Evolutionary conservation across 2,113 vertebrate genomes (phyloP).

Genomic region (Oplegnathus fasciatus): DNA sequence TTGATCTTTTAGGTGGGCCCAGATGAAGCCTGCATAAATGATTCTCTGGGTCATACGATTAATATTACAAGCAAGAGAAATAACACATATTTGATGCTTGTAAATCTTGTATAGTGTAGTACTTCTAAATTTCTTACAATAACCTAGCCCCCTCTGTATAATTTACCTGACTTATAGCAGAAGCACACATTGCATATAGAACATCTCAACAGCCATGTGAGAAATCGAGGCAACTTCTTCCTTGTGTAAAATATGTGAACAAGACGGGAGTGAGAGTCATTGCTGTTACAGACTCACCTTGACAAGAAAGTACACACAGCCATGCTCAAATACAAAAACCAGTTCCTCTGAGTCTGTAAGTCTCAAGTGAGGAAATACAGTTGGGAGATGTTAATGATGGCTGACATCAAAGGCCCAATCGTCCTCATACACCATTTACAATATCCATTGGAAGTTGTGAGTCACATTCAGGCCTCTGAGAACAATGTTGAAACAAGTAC

Average conservation of each 20-base stretch:
- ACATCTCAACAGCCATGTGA: not conserved
- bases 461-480: constrained; percentile 36
- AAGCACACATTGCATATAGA: not conserved
- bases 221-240: not conserved
- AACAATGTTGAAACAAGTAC: constrained; percentile 40
- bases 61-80: not conserved
- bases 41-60: not conserved
- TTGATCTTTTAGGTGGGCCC: not conserved
- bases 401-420: constrained; percentile 47
- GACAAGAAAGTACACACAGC: constrained; percentile 32
- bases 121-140: constrained; percentile 4
- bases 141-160: not conserved
- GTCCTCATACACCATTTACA: constrained; percentile 1
- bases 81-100: constrained; percentile 2
- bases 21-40: not conserved
- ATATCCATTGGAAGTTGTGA: constrained; percentile 33
- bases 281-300: constrained; percentile 42
- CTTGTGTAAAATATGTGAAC: not conserved
- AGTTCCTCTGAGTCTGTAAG: not conserved
- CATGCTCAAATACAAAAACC: constrained; percentile 31
- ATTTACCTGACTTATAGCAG: not conserved
- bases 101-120: constrained; percentile 23
- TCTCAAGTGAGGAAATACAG: constrained; percentile 32
- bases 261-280: not conserved
- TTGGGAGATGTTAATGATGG: constrained; percentile 47